Percentiles rank a stretch among this genome's conserved stretches.
Conservation (phyloP, 2,888 invertebrate species). For the Rapana venosa region DNA sequence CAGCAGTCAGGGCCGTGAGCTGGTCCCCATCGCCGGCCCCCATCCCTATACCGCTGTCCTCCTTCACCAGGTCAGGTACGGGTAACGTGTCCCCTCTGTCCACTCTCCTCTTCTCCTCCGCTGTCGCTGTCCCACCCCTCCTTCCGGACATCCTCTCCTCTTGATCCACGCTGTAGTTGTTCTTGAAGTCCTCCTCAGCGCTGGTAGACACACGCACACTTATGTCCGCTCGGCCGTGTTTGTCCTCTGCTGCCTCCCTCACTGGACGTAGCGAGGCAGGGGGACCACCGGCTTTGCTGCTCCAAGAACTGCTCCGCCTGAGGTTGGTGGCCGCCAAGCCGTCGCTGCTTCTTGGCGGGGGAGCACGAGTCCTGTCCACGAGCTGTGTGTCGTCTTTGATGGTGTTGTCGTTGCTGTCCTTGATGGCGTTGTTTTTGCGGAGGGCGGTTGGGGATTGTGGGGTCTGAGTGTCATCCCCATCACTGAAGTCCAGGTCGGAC, state of each 20-base stretch:
- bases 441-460: not conserved
- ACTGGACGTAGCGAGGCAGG: not conserved
- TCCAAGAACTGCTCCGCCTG: slow-evolving; percentile 14
- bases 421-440: not conserved
- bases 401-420: not conserved
- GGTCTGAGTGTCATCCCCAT: slow-evolving; percentile 18
- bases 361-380: not conserved
- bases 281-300: not conserved
- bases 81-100: no score
- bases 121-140: not conserved
- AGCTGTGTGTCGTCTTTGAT: not conserved
- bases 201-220: not conserved
- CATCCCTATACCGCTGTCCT: no score
- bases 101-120: not conserved
- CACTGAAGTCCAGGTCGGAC: slow-evolving; percentile 52
- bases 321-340: not conserved
- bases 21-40: no score
- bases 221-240: not conserved
- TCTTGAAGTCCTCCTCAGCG: no score
- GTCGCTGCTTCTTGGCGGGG: not conserved
- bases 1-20: no score
- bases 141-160: no score
- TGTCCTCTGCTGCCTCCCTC: not conserved
- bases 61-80: no score
- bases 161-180: no score